A percentile compares a stretch with the other conserved stretches of the same genome.
Conservation (phyloP, 1,140 invertebrate species). For the Drosophila orosa region DNA sequence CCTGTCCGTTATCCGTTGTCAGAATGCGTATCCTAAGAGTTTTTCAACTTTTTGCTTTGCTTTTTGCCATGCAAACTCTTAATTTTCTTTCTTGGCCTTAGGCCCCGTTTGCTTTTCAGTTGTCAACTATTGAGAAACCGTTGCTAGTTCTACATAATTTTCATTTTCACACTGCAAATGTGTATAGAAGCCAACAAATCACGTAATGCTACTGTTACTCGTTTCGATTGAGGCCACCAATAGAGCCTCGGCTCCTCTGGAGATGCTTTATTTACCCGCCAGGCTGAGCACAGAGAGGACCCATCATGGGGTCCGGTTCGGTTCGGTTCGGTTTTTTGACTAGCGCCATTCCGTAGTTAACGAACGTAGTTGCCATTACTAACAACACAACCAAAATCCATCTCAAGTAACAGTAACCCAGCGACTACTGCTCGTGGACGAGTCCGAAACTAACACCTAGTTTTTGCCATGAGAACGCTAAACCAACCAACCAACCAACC, state of each 20-base stretch:
- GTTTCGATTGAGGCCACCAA: constrained; percentile 53
- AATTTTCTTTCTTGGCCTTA: constrained; percentile 31
- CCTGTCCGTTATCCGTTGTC: constrained; percentile 21
- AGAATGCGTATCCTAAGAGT: constrained; percentile 29
- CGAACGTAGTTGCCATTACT: constrained; percentile 54
- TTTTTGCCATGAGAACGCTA: constrained; percentile 27
- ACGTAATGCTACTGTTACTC: constrained; percentile 70
- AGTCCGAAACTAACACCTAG: constrained; percentile 38
- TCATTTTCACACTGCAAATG: constrained; percentile 23
- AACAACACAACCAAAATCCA: constrained; percentile 35
- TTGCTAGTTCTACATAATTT: constrained; percentile 83
- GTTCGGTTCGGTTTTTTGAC: constrained; percentile 33
- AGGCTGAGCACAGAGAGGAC: constrained; percentile 12
- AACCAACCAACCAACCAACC: constrained; percentile 40
- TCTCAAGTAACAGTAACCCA: constrained; percentile 42
- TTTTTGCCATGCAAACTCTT: constrained; percentile 45
- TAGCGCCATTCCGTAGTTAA: constrained; percentile 29
- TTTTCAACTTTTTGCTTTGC: constrained; percentile 14
- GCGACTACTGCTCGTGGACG: constrained; percentile 47
- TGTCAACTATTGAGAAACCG: constrained; percentile 62
- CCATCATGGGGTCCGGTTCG: not conserved
- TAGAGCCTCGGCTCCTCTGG: constrained; percentile 12
- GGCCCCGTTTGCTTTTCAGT: constrained; percentile 44
- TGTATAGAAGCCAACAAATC: constrained; percentile 32
- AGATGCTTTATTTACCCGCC: constrained; percentile 6